Evolutionary conservation across 2,888 invertebrate species (phyloP).

Genomic region (Leptinotarsa haldemani): DNA sequence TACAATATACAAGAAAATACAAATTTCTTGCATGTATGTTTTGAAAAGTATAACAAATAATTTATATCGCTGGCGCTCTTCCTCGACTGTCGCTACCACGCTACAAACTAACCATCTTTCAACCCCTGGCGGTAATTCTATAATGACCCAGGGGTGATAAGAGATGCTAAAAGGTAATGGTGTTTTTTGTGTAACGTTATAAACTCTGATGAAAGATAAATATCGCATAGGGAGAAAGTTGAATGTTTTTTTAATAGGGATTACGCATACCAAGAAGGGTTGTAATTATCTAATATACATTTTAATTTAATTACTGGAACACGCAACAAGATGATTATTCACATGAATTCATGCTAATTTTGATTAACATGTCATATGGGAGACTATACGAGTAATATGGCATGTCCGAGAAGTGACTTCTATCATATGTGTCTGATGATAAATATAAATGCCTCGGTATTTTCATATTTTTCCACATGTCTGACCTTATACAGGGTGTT

Average conservation of each 20-base stretch:
- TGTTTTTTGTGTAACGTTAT: constrained; percentile 52
- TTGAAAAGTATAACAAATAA: too few species aligned
- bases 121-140: constrained; percentile 48
- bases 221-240: constrained; percentile 38
- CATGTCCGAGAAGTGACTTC: constrained; percentile 1
- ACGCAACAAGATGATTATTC: constrained; percentile 43
- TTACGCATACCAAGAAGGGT: constrained; percentile 36
- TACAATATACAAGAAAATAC: too few species aligned
- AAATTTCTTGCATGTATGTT: too few species aligned
- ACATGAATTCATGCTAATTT: constrained; percentile 37
- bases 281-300: constrained; percentile 33
- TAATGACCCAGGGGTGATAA: constrained; percentile 50
- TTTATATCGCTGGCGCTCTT: not conserved
- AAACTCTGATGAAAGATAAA: constrained; percentile 51
- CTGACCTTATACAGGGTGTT: too few species aligned
- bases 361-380: constrained; percentile 20
- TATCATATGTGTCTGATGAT: not conserved
- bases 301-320: constrained; percentile 44
- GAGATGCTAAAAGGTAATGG: constrained; percentile 50
- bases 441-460: not conserved
- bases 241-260: constrained; percentile 44
- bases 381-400: not conserved
- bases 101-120: constrained; percentile 19
- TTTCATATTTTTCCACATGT: not conserved
- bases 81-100: constrained; percentile 26